Evolutionary conservation across 2,888 invertebrate species (phyloP).

Genomic region (Scrobipalpa atriplicella): DNA sequence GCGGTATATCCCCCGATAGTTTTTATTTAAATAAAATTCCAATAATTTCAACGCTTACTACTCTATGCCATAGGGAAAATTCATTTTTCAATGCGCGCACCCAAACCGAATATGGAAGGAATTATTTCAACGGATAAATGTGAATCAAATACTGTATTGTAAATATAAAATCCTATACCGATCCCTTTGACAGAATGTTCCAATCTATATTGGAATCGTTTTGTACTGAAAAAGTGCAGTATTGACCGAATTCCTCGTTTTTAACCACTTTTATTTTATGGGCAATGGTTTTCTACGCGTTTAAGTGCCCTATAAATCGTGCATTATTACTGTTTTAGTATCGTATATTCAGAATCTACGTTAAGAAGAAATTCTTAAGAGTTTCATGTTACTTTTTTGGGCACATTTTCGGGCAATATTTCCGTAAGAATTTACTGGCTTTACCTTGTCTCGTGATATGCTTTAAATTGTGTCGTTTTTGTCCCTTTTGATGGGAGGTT

Average conservation of each 20-base stretch:
- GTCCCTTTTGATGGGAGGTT: neutral
- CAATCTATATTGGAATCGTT: constrained; percentile 1
- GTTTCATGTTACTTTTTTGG: constrained; percentile 11
- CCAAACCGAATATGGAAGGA: constrained; percentile 38
- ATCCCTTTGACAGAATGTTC: constrained; percentile 23
- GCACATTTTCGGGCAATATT: constrained; percentile 7
- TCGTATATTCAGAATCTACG: constrained; percentile 47
- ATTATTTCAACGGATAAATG: constrained; percentile 28
- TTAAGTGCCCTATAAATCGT: constrained; percentile 60
- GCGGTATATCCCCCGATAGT: constrained; percentile 48
- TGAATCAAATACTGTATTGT: constrained; percentile 18
- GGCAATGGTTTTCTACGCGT: constrained; percentile 55
- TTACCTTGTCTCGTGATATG: neutral
- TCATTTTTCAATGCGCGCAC: constrained; percentile 49
- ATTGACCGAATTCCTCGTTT: constrained; percentile 48
- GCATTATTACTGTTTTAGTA: constrained; percentile 58
- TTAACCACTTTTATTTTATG: constrained; percentile 52
- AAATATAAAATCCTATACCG: constrained; percentile 17
- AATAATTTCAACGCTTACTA: constrained; percentile 62
- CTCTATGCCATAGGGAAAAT: constrained; percentile 55
- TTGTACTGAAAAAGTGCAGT: constrained; percentile 30
- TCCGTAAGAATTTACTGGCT: constrained; percentile 10
- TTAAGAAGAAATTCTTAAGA: constrained; percentile 29
- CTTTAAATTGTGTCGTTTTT: neutral
- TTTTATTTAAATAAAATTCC: constrained; percentile 69